These are phyloP conservation scores for Halcyon senegalensis DNA, from an alignment of 2,113 vertebrate genomes.

Conservation along the genomic window DNA sequence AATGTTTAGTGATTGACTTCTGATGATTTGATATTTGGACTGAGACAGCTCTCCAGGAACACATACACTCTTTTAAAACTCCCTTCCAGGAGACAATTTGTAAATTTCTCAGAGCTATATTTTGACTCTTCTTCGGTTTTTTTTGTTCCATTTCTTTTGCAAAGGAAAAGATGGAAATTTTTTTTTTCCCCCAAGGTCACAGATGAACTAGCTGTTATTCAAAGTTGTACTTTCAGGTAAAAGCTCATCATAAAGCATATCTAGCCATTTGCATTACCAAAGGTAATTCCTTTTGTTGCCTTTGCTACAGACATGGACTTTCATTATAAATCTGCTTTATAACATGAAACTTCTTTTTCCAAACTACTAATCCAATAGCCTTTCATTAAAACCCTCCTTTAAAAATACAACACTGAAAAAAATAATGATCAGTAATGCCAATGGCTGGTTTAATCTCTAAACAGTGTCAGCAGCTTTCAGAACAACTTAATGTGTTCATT, in stretches of 20 bases:
- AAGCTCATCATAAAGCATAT: neutral
- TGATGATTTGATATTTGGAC: neutral
- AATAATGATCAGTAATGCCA: neutral
- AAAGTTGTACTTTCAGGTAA: neutral
- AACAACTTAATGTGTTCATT: constrained; percentile 8
- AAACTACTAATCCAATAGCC: neutral
- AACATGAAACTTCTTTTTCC: neutral
- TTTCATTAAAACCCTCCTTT: neutral
- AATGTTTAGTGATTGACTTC: neutral
- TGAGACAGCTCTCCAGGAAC: neutral
- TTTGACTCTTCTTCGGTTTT: neutral
- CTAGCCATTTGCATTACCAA: neutral
- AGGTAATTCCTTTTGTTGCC: neutral
- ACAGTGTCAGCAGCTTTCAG: neutral
- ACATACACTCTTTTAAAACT: neutral
- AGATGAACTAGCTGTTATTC: neutral
- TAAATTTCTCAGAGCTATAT: neutral
- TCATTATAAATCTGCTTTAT: neutral
- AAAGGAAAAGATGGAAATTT: neutral
- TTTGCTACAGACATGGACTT: neutral
- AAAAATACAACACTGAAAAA: neutral
- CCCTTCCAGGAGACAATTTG: neutral
- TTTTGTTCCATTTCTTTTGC: neutral
- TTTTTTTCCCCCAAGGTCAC: neutral
- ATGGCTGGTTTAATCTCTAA: constrained; percentile 26